phyloP scores from a whole-genome alignment of 2,888 invertebrate genomes.

The Auanema sp. region DNA sequence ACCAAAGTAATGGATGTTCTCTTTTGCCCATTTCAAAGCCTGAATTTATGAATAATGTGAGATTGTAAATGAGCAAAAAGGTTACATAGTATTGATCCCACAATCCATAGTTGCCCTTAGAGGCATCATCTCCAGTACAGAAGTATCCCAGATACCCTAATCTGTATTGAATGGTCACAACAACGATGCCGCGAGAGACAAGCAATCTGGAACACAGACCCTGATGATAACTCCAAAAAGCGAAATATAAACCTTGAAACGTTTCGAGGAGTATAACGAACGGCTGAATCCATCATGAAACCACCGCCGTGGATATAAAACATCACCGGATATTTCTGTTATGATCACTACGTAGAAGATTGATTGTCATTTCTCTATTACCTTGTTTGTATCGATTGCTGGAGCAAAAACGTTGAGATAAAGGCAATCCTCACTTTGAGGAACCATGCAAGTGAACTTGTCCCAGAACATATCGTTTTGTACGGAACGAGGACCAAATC shows the following conservation, averaged over 20 bases:
- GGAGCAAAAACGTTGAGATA: slow-evolving; percentile 57
- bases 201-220: slow-evolving; percentile 45
- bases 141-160: slow-evolving; percentile 60
- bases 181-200: slow-evolving; percentile 51
- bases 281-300: slow-evolving; percentile 48
- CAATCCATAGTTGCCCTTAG: slow-evolving; percentile 42
- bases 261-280: slow-evolving; percentile 41
- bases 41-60: not conserved
- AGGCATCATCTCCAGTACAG: slow-evolving; percentile 50
- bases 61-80: not conserved
- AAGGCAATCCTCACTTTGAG: slow-evolving; percentile 57
- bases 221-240: too few species aligned
- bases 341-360: not conserved
- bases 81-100: slow-evolving; percentile 24
- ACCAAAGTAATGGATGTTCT: slow-evolving; percentile 52
- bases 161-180: slow-evolving; percentile 59
- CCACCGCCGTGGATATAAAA: slow-evolving; percentile 62
- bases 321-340: slow-evolving; percentile 54
- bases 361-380: slow-evolving; percentile 3
- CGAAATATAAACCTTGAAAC: slow-evolving; percentile 27
- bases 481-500: slow-evolving; percentile 45
- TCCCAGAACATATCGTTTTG: slow-evolving; percentile 55
- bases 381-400: slow-evolving; percentile 17
- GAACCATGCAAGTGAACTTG: slow-evolving; percentile 33
- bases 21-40: slow-evolving; percentile 51